Conservation (phyloP, 2,113 vertebrate genomes). For the Alligator mississippiensis region DNA sequence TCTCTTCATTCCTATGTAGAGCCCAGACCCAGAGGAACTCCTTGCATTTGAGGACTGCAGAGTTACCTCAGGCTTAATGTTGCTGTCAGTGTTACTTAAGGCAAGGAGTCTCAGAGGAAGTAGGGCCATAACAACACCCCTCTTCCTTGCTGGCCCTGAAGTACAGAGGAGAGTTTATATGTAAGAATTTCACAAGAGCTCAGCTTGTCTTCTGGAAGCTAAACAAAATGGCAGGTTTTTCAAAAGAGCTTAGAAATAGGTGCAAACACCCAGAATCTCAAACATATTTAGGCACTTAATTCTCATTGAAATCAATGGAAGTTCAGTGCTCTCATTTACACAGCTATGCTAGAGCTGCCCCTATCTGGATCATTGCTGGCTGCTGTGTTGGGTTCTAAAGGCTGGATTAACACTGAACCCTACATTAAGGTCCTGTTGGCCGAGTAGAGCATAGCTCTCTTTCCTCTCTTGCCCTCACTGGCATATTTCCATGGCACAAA, state of each 20-base stretch:
- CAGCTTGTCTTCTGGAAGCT: not conserved
- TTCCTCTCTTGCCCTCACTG: too few relatives aligned
- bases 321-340: not conserved
- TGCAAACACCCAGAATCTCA: not conserved
- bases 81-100: not conserved
- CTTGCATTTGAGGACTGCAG: not conserved
- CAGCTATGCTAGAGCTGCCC: too few relatives aligned
- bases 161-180: not conserved
- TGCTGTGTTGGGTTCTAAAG: too few relatives aligned
- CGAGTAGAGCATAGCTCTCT: too few relatives aligned
- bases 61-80: constrained; percentile 19
- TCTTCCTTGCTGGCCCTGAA: not conserved
- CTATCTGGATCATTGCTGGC: too few relatives aligned
- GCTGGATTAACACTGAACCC: too few relatives aligned
- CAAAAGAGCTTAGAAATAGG: not conserved
- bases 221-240: not conserved
- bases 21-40: not conserved
- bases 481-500: too few relatives aligned
- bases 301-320: not conserved
- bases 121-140: not conserved
- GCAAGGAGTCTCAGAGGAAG: not conserved
- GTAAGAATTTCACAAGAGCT: not conserved
- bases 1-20: not conserved
- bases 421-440: too few relatives aligned
- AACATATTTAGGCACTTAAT: not conserved